These are phyloP conservation scores for Rugalucina vietnamica DNA, from an alignment of 2,888 invertebrate species.

Conservation along the genomic window DNA sequence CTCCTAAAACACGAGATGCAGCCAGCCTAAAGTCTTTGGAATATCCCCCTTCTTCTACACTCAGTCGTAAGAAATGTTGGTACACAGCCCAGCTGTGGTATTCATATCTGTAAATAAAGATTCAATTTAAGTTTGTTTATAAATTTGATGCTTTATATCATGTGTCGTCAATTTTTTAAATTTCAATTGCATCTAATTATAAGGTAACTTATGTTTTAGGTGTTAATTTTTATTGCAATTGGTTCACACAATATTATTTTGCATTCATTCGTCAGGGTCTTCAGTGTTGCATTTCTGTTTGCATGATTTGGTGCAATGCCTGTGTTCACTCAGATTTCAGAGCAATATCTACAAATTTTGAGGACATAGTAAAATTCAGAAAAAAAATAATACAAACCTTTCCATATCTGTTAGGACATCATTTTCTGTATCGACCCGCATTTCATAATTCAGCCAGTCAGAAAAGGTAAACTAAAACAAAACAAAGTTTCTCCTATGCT, in stretches of 20 bases:
- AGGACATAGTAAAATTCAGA: not conserved
- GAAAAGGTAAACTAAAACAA: slow-evolving; percentile 47
- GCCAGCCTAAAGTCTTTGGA: slow-evolving; percentile 24
- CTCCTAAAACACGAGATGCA: slow-evolving; percentile 28
- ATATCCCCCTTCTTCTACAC: slow-evolving; percentile 18
- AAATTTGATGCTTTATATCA: too few species aligned
- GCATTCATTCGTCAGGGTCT: too few species aligned
- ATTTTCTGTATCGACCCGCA: slow-evolving; percentile 33
- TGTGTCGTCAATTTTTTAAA: too few species aligned
- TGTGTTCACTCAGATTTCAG: too few species aligned
- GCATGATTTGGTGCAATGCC: too few species aligned
- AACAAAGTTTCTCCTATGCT: not conserved
- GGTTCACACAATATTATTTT: too few species aligned
- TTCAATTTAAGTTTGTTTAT: too few species aligned
- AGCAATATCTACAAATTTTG: too few species aligned
- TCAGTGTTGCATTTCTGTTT: too few species aligned
- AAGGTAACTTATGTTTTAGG: too few species aligned
- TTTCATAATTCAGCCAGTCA: slow-evolving; percentile 62
- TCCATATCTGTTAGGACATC: slow-evolving; percentile 46
- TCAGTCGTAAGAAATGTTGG: slow-evolving; percentile 24
- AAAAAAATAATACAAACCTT: slow-evolving; percentile 40
- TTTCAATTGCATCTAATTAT: too few species aligned
- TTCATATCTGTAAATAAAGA: slow-evolving; percentile 41
- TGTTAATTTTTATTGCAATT: too few species aligned
- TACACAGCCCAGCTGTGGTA: slow-evolving; percentile 43